These are phyloP conservation scores for Anthoscopus minutus DNA, from an alignment of 2,113 vertebrate species.

Conservation along the genomic window DNA sequence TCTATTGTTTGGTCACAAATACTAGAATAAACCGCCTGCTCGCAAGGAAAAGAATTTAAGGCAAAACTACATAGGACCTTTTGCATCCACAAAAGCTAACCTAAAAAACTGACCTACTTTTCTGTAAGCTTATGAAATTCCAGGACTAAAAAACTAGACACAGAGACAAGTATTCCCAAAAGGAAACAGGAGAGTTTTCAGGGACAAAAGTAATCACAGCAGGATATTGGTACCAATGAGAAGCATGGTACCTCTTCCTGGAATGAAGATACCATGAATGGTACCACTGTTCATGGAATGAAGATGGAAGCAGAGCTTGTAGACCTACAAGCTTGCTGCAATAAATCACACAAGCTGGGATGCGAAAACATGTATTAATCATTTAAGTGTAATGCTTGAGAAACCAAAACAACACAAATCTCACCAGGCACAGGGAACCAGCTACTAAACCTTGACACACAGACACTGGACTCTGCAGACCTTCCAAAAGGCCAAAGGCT, in stretches of 20 bases:
- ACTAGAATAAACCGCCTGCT: neutral
- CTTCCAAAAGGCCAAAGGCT: neutral
- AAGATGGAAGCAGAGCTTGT: neutral
- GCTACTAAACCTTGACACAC: neutral
- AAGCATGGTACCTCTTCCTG: too few species aligned
- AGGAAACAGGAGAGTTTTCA: neutral
- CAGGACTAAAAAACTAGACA: neutral
- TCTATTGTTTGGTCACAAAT: neutral
- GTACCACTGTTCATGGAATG: neutral
- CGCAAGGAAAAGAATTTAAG: neutral
- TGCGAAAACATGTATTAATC: neutral
- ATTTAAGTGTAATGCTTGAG: neutral
- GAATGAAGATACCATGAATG: too few species aligned
- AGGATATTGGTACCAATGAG: neutral
- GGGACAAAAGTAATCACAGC: neutral
- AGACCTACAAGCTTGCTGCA: neutral
- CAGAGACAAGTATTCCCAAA: neutral
- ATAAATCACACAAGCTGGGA: slow-evolving; percentile 22
- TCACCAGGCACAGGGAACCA: neutral
- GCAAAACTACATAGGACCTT: neutral
- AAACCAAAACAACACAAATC: neutral
- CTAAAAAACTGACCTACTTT: neutral
- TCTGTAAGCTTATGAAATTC: neutral
- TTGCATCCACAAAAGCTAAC: neutral
- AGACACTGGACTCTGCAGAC: neutral